These are phyloP conservation scores for Centropristis striata DNA, from an alignment of 2,113 vertebrate species.

Conservation along the genomic window DNA sequence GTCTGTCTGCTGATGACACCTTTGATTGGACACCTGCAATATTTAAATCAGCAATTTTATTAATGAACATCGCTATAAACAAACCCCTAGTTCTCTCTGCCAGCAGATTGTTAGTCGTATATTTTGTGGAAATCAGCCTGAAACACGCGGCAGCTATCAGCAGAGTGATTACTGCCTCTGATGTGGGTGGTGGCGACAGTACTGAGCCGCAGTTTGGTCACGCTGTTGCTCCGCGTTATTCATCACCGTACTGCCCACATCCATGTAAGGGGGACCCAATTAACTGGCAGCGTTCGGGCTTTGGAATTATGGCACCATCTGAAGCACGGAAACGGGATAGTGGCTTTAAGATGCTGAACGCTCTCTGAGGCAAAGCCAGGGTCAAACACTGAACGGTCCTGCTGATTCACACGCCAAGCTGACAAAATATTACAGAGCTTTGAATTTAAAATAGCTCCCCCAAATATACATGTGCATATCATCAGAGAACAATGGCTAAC, in stretches of 20 bases:
- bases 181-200: constrained; percentile 22
- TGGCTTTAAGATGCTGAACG: constrained; percentile 53
- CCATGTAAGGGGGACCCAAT: constrained; percentile 66
- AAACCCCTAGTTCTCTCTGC: constrained; percentile 1
- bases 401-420: constrained; percentile 46
- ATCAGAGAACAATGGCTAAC: constrained; percentile 14
- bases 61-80: constrained; percentile 15
- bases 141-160: constrained; percentile 36
- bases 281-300: constrained; percentile 52
- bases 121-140: constrained; percentile 3
- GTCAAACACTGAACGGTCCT: constrained; percentile 42
- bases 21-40: constrained; percentile 28
- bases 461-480: background rate
- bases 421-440: constrained; percentile 28
- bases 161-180: constrained; percentile 18
- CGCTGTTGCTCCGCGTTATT: constrained; percentile 33
- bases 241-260: constrained; percentile 32
- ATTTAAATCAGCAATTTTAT: background rate
- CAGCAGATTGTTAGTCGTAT: constrained; percentile 16
- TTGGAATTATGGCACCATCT: constrained; percentile 74
- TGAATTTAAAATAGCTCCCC: constrained; percentile 20
- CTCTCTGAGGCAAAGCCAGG: constrained; percentile 46
- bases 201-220: constrained; percentile 23
- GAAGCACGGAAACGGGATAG: constrained; percentile 68
- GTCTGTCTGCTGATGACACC: constrained; percentile 9